Evolutionary conservation across 2,113 vertebrate species (phyloP).

Genomic region (Microtus richardsoni): DNA sequence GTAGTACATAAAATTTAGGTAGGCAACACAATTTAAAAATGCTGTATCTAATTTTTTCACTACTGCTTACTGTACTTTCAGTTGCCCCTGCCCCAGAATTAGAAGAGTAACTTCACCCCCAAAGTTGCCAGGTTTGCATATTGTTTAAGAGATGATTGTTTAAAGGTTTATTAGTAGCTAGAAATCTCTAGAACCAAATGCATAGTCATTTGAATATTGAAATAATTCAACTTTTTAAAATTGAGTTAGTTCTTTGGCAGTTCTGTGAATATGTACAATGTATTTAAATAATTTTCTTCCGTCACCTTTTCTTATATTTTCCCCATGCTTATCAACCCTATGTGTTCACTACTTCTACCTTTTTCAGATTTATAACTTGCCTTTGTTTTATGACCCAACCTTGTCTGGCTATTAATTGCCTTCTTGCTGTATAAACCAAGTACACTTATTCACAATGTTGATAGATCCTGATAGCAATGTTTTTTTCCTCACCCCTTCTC

Average conservation of each 20-base stretch:
- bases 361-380: too few species aligned
- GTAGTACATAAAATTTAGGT: not conserved
- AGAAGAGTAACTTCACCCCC: not conserved
- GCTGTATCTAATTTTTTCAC: not conserved
- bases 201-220: not conserved
- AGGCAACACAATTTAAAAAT: not conserved
- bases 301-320: too few species aligned
- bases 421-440: not conserved
- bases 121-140: not conserved
- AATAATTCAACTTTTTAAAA: not conserved
- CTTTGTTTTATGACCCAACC: too few species aligned
- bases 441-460: not conserved
- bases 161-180: not conserved
- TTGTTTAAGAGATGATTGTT: not conserved
- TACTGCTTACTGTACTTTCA: not conserved
- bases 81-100: not conserved
- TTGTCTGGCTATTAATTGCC: not conserved
- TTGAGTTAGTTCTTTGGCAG: too few species aligned
- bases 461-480: not conserved
- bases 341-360: not conserved
- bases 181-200: not conserved
- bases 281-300: too few species aligned
- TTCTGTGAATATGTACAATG: not conserved
- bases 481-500: too few species aligned
- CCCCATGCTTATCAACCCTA: not conserved